phyloP scores from a whole-genome alignment of 1,140 invertebrate species.

The Musca domestica region DNA sequence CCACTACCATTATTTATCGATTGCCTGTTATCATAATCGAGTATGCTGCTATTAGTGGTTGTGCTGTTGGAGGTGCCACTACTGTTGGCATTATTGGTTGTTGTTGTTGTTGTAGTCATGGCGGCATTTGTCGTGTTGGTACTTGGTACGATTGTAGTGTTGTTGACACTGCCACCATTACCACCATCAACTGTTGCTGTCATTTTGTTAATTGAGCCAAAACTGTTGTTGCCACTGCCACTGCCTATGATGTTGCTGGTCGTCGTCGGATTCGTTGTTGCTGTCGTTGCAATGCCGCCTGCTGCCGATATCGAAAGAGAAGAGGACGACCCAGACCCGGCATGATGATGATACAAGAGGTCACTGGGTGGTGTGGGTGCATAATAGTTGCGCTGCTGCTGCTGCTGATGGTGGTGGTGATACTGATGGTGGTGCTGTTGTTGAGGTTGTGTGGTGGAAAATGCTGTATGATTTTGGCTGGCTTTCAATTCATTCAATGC shows the following conservation, averaged over 20 bases:
- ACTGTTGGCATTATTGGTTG: constrained; percentile 1
- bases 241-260: constrained; percentile 4
- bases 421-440: neutral
- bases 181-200: constrained; percentile 17
- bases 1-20: constrained; percentile 13
- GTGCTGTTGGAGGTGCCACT: neutral
- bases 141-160: neutral
- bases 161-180: constrained; percentile 7
- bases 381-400: neutral
- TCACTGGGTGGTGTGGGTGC: neutral
- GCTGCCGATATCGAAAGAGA: neutral
- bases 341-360: neutral
- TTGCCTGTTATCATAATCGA: constrained; percentile 19
- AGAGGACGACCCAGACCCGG: neutral
- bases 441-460: neutral
- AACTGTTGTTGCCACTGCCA: neutral
- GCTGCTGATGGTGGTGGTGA: neutral
- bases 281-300: neutral
- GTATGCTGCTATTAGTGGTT: neutral
- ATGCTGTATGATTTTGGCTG: constrained; percentile 12
- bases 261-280: neutral
- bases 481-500: constrained; percentile 31
- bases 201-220: constrained; percentile 3
- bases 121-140: neutral
- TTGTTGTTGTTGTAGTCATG: neutral